These are phyloP conservation scores for Aegotheles bennettii DNA, from an alignment of 2,113 vertebrate species.

Conservation along the genomic window DNA sequence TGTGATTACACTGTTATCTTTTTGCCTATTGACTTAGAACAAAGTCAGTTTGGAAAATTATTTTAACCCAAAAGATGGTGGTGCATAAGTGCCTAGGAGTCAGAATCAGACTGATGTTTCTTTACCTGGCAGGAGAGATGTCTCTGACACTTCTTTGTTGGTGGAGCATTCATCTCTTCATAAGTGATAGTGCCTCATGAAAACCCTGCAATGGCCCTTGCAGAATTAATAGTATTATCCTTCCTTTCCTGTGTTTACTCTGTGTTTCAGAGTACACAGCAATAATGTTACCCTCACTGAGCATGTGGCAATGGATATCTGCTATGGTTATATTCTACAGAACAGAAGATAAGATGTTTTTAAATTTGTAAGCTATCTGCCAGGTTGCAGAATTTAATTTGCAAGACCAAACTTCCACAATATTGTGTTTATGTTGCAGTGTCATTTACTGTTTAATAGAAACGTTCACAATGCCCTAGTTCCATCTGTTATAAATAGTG, in stretches of 20 bases:
- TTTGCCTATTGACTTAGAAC: neutral
- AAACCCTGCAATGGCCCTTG: neutral
- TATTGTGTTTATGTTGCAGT: conserved; percentile 74
- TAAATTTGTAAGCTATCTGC: conserved; percentile 70
- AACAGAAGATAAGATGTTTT: conserved; percentile 63
- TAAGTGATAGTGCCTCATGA: neutral
- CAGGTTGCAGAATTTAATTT: conserved; percentile 77
- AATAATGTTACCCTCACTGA: neutral
- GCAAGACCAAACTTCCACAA: conserved; percentile 75
- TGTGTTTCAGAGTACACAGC: neutral
- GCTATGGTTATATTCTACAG: conserved; percentile 1
- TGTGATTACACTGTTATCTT: neutral
- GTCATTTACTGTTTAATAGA: conserved; percentile 79
- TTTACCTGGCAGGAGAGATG: neutral
- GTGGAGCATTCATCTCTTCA: neutral
- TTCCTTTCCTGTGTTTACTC: neutral
- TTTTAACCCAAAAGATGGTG: neutral
- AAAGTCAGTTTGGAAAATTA: neutral
- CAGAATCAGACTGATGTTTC: neutral
- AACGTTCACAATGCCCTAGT: conserved; percentile 71
- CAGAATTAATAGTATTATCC: neutral
- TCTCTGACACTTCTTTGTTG: neutral
- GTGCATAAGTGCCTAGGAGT: neutral
- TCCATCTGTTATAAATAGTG: conserved; percentile 77
- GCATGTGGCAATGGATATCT: conserved; percentile 17